phyloP scores from a whole-genome alignment of 2,888 invertebrate genomes.

The Clivina fossor region DNA sequence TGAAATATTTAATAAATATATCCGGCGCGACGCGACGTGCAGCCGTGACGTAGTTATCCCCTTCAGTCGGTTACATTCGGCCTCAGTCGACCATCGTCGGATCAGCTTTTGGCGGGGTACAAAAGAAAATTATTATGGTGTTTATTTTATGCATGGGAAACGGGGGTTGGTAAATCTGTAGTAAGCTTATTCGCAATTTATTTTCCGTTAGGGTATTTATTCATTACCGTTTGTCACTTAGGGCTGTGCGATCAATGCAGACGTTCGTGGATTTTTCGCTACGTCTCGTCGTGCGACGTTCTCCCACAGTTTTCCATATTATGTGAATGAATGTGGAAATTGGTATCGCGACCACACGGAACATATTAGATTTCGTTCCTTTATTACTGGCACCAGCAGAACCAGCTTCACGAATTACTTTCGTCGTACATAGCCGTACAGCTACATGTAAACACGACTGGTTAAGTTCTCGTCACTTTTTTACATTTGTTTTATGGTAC shows the following conservation, averaged over 20 bases:
- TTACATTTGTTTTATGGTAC: too few relatives aligned
- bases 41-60: too few relatives aligned
- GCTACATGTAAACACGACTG: too few relatives aligned
- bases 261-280: too few relatives aligned
- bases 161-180: conserved; percentile 29
- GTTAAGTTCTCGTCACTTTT: too few relatives aligned
- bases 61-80: neutral
- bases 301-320: too few relatives aligned
- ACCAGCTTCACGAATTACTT: too few relatives aligned
- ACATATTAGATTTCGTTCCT: conserved; percentile 26
- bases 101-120: conserved; percentile 1
- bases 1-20: conserved; percentile 29
- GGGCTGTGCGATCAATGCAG: conserved; percentile 24
- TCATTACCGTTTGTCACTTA: conserved; percentile 32
- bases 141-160: conserved; percentile 33
- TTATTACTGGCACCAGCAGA: too few relatives aligned
- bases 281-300: too few relatives aligned
- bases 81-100: neutral
- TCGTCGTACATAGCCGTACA: too few relatives aligned
- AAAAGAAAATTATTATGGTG: conserved; percentile 33
- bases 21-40: too few relatives aligned
- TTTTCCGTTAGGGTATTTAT: conserved; percentile 28
- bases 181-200: conserved; percentile 31
- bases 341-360: conserved; percentile 2
- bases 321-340: neutral